Evolutionary conservation across 2,888 invertebrate genomes (phyloP).

Genomic region (Brenthis ino): DNA sequence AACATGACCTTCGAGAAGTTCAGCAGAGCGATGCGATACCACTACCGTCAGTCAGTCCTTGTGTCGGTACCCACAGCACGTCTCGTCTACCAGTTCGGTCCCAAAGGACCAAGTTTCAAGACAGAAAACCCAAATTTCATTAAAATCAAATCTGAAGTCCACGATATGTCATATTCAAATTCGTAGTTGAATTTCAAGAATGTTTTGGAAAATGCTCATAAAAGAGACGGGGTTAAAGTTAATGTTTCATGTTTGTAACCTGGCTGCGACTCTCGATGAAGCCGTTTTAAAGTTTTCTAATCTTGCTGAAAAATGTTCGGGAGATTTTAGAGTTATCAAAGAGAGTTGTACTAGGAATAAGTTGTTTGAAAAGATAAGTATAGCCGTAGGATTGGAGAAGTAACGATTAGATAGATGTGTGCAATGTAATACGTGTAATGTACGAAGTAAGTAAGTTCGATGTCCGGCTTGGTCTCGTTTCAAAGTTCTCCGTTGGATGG

Average conservation of each 20-base stretch:
- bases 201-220: conserved; percentile 41
- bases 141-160: conserved; percentile 68
- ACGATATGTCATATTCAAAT: conserved; percentile 53
- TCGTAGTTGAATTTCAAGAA: conserved; percentile 56
- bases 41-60: conserved; percentile 89
- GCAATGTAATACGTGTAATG: conserved; percentile 54
- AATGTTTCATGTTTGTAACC: conserved; percentile 41
- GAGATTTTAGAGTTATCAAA: conserved; percentile 10
- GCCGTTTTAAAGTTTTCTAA: conserved; percentile 12
- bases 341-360: conserved; percentile 38
- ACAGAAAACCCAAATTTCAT: conserved; percentile 83
- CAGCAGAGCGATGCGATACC: conserved; percentile 94
- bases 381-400: conserved; percentile 40
- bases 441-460: conserved; percentile 51
- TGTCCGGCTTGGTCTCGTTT: conserved; percentile 56
- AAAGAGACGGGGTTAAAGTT: conserved; percentile 41
- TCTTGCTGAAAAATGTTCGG: background rate
- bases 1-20: conserved; percentile 97
- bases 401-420: conserved; percentile 55
- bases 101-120: conserved; percentile 89
- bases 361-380: conserved; percentile 38
- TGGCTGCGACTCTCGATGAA: conserved; percentile 38
- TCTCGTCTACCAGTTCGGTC: conserved; percentile 91
- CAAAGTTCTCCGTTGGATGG: conserved; percentile 62
- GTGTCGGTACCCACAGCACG: conserved; percentile 89